A percentile compares a stretch with the other conserved stretches of the same genome.
phyloP scores from a whole-genome alignment of 2,888 invertebrate species.

The Enchytraeus crypticus region DNA sequence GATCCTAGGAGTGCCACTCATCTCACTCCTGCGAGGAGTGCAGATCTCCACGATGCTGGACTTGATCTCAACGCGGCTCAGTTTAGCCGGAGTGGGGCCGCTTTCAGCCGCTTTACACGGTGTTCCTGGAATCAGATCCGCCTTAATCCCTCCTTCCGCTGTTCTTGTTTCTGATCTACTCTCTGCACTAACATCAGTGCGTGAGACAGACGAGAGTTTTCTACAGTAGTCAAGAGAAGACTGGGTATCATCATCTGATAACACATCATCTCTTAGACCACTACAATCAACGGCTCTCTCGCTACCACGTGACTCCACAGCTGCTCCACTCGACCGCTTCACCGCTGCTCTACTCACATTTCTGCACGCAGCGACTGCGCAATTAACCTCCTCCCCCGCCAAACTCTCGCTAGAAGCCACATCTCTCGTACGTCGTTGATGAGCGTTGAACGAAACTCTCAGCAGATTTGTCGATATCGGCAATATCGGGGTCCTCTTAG shows the following conservation, averaged over 20 bases:
- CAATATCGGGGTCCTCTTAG: constrained; percentile 12
- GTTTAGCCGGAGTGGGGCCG: neutral
- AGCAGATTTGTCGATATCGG: constrained; percentile 36
- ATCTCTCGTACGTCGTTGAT: too few species aligned
- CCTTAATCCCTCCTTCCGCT: neutral
- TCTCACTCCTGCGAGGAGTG: neutral
- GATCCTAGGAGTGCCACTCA: constrained; percentile 18
- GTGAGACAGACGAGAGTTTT: too few species aligned
- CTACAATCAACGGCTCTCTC: neutral
- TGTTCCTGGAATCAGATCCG: neutral
- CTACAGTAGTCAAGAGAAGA: neutral
- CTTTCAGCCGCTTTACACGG: neutral
- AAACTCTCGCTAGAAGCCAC: too few species aligned
- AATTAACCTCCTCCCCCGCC: too few species aligned
- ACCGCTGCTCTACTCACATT: too few species aligned
- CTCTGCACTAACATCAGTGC: too few species aligned
- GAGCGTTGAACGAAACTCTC: constrained; percentile 16
- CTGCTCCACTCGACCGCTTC: neutral
- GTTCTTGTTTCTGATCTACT: too few species aligned
- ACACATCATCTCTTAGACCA: too few species aligned
- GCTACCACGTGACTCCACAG: neutral
- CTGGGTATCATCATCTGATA: too few species aligned
- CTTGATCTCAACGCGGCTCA: neutral
- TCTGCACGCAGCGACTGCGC: too few species aligned
- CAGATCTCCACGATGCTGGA: neutral